Percentiles rank a stretch among this genome's conserved stretches.
These are phyloP conservation scores for Micropoecilia bifurca DNA, from an alignment of 2,797 vertebrate genomes.

Conservation along the genomic window DNA sequence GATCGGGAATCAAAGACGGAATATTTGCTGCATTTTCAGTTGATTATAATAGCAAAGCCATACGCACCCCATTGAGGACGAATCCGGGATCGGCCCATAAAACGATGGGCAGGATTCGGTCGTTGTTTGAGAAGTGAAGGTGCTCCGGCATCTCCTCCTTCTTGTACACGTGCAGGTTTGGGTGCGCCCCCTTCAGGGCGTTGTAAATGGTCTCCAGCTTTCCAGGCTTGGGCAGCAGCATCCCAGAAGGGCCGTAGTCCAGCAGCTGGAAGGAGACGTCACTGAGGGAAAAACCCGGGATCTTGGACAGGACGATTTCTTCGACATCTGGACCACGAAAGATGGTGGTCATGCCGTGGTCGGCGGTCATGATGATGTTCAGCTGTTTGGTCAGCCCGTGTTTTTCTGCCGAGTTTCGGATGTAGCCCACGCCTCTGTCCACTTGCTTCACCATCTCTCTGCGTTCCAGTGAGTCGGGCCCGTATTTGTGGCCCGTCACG, in stretches of 20 bases:
- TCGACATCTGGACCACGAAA: constrained; percentile 58
- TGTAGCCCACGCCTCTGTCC: constrained; percentile 88
- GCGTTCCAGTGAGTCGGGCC: constrained; percentile 85
- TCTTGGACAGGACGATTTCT: constrained; percentile 76
- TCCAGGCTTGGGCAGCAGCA: constrained; percentile 89
- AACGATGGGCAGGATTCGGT: constrained; percentile 87
- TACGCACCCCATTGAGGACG: constrained; percentile 90
- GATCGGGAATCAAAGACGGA: too few relatives aligned
- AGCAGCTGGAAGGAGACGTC: constrained; percentile 89
- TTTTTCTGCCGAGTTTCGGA: constrained; percentile 69
- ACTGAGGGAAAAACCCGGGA: constrained; percentile 83
- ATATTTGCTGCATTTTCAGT: too few relatives aligned
- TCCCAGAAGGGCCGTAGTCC: constrained; percentile 88
- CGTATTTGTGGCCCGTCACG: constrained; percentile 84
- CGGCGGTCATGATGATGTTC: constrained; percentile 89
- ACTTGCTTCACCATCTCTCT: constrained; percentile 86
- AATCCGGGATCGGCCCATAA: constrained; percentile 87
- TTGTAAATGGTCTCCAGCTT: constrained; percentile 85
- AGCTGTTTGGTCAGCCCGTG: constrained; percentile 73
- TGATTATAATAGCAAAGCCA: too few relatives aligned
- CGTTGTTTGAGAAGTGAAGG: constrained; percentile 82
- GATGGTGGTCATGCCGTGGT: constrained; percentile 90
- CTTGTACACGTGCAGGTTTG: constrained; percentile 88
- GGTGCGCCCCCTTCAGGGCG: constrained; percentile 84
- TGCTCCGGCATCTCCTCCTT: constrained; percentile 86